A percentile compares a stretch with the other conserved stretches of the same genome.
These are phyloP conservation scores for Ochropleura leucogaster DNA, from an alignment of 2,888 invertebrate genomes.

Conservation along the genomic window DNA sequence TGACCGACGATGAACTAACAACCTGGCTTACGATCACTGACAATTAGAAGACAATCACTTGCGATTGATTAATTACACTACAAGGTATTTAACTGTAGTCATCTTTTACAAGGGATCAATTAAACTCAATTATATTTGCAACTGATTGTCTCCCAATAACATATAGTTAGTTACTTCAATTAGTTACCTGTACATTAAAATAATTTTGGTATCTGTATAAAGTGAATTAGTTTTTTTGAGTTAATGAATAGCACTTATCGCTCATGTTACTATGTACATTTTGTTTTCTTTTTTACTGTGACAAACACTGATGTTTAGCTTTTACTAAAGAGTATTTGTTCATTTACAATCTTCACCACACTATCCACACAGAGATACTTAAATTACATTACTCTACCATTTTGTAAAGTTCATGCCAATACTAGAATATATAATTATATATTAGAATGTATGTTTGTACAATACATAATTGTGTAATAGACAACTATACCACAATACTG, in stretches of 20 bases:
- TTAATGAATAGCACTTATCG: conserved; percentile 34
- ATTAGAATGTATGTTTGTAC: too few species aligned
- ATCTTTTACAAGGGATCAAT: conserved; percentile 55
- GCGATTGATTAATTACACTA: conserved; percentile 21
- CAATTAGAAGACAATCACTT: conserved; percentile 51
- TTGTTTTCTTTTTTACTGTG: conserved; percentile 43
- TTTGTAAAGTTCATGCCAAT: background rate
- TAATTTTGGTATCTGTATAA: conserved; percentile 59
- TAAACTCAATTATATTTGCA: conserved; percentile 46
- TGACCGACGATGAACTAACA: conserved; percentile 35
- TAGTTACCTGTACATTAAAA: conserved; percentile 63
- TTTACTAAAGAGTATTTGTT: conserved; percentile 20
- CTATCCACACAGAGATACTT: background rate
- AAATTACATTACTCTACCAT: background rate
- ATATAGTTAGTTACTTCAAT: conserved; percentile 35
- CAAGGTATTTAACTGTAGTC: conserved; percentile 37
- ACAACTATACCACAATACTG: conserved; percentile 5
- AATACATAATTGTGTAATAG: conserved; percentile 24
- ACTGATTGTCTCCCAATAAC: conserved; percentile 51
- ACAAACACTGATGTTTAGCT: conserved; percentile 11
- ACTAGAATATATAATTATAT: background rate
- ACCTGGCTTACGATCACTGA: conserved; percentile 33
- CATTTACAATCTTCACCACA: background rate
- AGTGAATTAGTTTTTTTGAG: conserved; percentile 47
- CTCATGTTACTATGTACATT: conserved; percentile 35